Base-by-base conservation (phyloP, 2,888 invertebrate genomes). In the Junonia oenone region DNA sequence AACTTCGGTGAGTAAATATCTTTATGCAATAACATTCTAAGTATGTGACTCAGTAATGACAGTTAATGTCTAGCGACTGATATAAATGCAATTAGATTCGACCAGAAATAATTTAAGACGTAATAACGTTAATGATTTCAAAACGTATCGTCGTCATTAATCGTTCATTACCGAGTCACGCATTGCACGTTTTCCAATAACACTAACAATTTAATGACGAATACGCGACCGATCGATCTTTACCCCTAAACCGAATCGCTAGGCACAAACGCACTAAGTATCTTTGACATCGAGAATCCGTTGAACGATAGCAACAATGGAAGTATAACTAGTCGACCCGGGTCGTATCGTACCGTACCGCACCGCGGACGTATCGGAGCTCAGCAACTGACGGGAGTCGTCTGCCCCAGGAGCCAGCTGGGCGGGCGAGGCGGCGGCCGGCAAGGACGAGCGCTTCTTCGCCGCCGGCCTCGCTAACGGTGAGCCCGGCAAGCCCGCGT, bases 1-100 rank as follows among this genome's bases (percentile, higher is more conserved):
- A 96, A 94, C 85, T 96, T 95, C 90, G 95, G 95, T 95, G 88
- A 94, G 94, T 93, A 64, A 58, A 55, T 51, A 61, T 52, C 52
- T 49, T 64, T 64, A 59, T 64, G 64, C 68, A 72, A 72, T 75
- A 71, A 73, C 67, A 64, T 63, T 60, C 49, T 62, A 56, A 65
- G 55, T 63, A 69, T 63, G 73, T 80, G 81, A 75, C 83, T 83
- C 81, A 76, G 77, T 67, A 63, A 69, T 68, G 67, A 65, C 61
- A 58, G 54, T 55, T 55, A 60, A 51, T 48, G 58, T 55, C 37
- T 57, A 37, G 46, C 56, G 58, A 61, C 53, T 66, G 55, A 58
- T 62, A 63, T 67, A 64, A 70, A 70, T 67, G 68, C 74, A 73
- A 79, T 80, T 70, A 75, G 65, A 68, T 68, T 66, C 62, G 59